phyloP scores from a whole-genome alignment of 37 sponge, comb jelly and placozoan genomes.

The Diacarnus erythraeanus region DNA sequence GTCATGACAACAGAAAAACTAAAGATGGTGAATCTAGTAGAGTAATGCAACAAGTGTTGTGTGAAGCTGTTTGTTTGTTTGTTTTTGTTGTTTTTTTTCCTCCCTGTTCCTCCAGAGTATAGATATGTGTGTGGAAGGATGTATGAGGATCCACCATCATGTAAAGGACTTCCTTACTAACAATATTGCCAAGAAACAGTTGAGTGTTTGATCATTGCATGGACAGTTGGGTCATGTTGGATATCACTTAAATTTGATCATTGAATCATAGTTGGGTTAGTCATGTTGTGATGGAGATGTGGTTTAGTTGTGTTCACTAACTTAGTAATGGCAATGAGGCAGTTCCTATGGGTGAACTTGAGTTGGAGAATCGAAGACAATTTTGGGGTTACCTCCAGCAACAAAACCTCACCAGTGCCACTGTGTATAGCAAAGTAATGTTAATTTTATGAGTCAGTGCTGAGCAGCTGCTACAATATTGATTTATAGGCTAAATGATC shows the following conservation, averaged over 20 bases:
- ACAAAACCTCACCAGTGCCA: conserved; percentile 6
- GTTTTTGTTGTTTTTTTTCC: too few relatives aligned
- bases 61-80: background rate
- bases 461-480: too few relatives aligned
- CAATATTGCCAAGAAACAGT: background rate
- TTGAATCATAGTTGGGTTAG: too few relatives aligned
- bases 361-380: conserved; percentile 9
- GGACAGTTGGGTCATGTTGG: background rate
- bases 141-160: conserved; percentile 47
- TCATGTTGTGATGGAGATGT: background rate
- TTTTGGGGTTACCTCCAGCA: background rate
- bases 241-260: too few relatives aligned
- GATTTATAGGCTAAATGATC: too few relatives aligned
- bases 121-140: conserved; percentile 52
- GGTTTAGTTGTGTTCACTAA: background rate
- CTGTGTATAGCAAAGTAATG: background rate
- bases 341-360: conserved; percentile 62
- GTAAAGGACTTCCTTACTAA: conserved; percentile 33
- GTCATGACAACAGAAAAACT: conserved; percentile 16
- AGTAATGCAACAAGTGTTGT: background rate
- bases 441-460: too few relatives aligned
- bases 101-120: conserved; percentile 8
- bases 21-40: conserved; percentile 1
- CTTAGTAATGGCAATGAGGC: conserved; percentile 48
- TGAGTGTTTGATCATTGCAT: background rate